Percentiles rank a stretch among this genome's conserved stretches.
Conservation (phyloP, 2,797 vertebrate species). For the Trematomus bernacchii region DNA sequence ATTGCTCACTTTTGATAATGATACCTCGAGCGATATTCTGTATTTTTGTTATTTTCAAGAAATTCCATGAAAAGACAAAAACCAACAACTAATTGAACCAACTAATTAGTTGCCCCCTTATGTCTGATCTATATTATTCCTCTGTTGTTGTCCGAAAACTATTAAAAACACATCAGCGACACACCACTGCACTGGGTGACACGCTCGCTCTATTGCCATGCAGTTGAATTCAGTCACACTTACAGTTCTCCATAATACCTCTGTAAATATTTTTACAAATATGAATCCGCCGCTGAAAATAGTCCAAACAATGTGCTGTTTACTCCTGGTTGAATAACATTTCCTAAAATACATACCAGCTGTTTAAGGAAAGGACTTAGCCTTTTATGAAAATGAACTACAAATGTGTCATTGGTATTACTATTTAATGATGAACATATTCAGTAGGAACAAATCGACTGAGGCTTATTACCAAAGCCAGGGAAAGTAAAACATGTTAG, state of each 20-base stretch:
- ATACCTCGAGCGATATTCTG: neutral
- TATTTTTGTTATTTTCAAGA: neutral
- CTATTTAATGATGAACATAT: neutral
- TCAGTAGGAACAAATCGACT: neutral
- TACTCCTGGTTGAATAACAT: neutral
- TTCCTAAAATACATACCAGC: neutral
- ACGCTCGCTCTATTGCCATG: neutral
- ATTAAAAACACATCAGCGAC: neutral
- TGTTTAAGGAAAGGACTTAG: neutral
- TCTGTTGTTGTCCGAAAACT: neutral
- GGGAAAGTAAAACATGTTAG: neutral
- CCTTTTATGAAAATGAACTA: neutral
- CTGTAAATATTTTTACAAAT: conserved; percentile 4
- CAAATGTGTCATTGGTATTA: neutral
- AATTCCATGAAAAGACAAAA: neutral
- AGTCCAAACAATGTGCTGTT: neutral
- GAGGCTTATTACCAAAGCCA: neutral
- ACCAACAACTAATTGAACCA: neutral
- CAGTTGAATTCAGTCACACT: neutral
- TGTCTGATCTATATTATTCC: neutral
- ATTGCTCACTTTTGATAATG: neutral
- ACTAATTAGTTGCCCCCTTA: neutral
- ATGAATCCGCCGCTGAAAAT: neutral
- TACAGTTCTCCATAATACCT: neutral
- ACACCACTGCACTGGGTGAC: neutral